A percentile compares a stretch with the other conserved stretches of the same genome.
Conservation (phyloP, 37 sponge, comb jelly and placozoan genomes). For the Aphrocallistes beatrix region DNA sequence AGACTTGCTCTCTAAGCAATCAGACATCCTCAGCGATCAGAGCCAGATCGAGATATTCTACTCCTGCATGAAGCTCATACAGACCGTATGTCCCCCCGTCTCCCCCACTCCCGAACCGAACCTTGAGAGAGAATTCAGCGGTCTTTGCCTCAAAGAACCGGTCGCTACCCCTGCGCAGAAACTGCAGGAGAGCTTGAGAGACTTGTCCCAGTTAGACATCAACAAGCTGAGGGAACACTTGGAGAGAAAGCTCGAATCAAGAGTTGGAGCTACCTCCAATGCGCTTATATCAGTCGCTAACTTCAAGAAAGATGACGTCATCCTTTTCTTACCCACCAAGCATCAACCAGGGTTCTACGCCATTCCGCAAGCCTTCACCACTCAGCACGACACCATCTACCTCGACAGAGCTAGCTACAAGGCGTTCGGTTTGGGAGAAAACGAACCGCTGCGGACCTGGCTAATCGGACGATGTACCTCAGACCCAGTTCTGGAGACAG, state of each 20-base stretch:
- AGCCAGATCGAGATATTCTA: neutral
- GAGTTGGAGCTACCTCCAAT: neutral
- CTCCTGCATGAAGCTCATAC: neutral
- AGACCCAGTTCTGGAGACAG: neutral
- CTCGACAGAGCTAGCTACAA: neutral
- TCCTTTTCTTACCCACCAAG: neutral
- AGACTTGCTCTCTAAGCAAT: neutral
- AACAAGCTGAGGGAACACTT: neutral
- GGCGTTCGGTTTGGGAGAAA: neutral
- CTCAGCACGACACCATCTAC: neutral
- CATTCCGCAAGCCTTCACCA: neutral
- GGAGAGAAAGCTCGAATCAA: neutral
- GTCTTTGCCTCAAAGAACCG: neutral
- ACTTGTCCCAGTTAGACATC: neutral
- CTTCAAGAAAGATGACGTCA: neutral
- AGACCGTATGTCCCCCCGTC: neutral
- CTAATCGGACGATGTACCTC: constrained; percentile 6
- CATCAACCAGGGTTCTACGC: neutral
- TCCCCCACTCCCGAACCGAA: neutral
- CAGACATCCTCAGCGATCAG: neutral
- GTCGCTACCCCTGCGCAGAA: neutral
- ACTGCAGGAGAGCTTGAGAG: constrained; percentile 12
- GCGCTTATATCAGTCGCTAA: neutral
- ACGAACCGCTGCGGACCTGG: neutral
- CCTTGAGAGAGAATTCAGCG: neutral